These are phyloP conservation scores for Gobiocypris rarus DNA, from an alignment of 2,113 vertebrate species.

Conservation along the genomic window DNA sequence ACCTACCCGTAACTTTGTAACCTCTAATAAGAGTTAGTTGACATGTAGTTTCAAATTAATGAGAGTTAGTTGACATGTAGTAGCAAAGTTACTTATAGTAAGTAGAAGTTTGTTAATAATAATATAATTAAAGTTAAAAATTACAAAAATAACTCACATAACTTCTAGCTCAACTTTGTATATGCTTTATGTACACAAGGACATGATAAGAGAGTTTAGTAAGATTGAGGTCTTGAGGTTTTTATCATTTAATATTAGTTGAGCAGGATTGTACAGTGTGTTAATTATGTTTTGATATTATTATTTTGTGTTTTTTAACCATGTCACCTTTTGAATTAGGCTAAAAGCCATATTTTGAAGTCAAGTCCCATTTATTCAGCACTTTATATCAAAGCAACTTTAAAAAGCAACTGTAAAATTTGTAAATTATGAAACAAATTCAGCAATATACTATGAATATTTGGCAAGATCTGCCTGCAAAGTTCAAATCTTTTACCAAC, in stretches of 20 bases:
- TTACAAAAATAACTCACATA: not conserved
- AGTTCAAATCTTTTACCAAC: slow-evolving; percentile 67
- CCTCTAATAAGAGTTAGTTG: no score
- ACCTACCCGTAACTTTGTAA: no score
- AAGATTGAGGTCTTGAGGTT: not conserved
- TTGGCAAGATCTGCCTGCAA: slow-evolving; percentile 49
- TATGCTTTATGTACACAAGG: not conserved
- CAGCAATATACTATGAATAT: not conserved
- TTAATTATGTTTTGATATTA: not conserved
- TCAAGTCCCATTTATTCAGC: no score
- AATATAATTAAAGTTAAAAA: not conserved
- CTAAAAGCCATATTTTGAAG: slow-evolving; percentile 42
- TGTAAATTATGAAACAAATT: no score
- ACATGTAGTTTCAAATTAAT: no score
- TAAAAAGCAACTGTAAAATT: no score
- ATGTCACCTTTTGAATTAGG: slow-evolving; percentile 66
- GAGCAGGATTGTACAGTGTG: not conserved
- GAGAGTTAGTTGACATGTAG: no score
- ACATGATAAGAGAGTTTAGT: not conserved
- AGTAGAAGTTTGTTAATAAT: not conserved
- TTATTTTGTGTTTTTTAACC: not conserved
- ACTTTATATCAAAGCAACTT: no score
- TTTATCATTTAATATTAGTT: not conserved
- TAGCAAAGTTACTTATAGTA: no score
- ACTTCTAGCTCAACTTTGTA: not conserved